A percentile compares a stretch with the other conserved stretches of the same genome.
These are phyloP conservation scores for Cotesia congregata DNA, from an alignment of 2,888 invertebrate species.

Conservation along the genomic window DNA sequence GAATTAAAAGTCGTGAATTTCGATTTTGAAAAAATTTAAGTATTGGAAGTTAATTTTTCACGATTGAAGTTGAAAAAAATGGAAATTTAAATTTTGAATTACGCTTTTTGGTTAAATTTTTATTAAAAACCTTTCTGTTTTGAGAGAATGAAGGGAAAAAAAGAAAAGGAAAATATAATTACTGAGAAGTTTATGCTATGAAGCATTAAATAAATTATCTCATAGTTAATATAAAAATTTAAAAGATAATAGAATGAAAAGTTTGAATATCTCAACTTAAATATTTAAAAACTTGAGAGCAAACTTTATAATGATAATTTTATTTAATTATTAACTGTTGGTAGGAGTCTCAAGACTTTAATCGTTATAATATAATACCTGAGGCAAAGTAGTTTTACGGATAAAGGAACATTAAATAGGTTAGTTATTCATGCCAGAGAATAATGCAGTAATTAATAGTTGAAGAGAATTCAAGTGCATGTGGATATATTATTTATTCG, in stretches of 20 bases:
- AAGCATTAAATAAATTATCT: neutral
- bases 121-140: too few relatives aligned
- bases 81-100: too few relatives aligned
- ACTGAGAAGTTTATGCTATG: neutral
- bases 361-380: neutral
- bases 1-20: too few relatives aligned
- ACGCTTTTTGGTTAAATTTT: too few relatives aligned
- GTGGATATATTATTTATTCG: conserved; percentile 50
- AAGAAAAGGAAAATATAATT: too few relatives aligned
- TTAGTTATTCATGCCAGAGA: conserved; percentile 61
- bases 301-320: neutral
- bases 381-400: conserved; percentile 1
- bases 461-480: conserved; percentile 42
- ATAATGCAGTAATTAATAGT: conserved; percentile 62
- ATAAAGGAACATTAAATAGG: conserved; percentile 49
- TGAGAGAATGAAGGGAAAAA: too few relatives aligned
- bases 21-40: too few relatives aligned
- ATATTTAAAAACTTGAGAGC: neutral
- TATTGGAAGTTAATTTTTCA: too few relatives aligned
- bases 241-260: neutral
- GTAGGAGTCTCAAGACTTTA: neutral
- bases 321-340: neutral
- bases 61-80: too few relatives aligned
- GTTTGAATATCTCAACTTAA: neutral
- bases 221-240: neutral